A percentile compares a stretch with the other conserved stretches of the same genome.
These are phyloP conservation scores for Ruditapes philippinarum DNA, from an alignment of 1,140 invertebrate species.

Conservation along the genomic window DNA sequence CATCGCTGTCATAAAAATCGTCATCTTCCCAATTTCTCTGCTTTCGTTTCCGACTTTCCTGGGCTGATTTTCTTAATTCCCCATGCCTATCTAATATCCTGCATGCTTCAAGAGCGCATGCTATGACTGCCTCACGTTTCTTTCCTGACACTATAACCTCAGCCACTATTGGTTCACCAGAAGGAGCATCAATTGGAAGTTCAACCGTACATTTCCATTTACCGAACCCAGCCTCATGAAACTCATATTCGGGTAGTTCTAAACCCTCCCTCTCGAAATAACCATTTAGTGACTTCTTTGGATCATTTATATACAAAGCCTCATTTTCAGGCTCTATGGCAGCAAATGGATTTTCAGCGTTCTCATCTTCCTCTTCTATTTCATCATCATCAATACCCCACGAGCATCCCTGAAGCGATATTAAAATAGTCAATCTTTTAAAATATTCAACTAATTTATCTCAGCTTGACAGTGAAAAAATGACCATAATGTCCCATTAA, in stretches of 20 bases:
- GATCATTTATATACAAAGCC: conserved; percentile 96
- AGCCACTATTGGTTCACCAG: conserved; percentile 92
- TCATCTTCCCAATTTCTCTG: conserved; percentile 91
- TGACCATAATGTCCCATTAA: too few species aligned
- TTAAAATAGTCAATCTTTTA: too few species aligned
- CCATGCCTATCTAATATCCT: conserved; percentile 95
- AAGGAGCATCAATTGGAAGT: conserved; percentile 93
- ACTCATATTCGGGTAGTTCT: conserved; percentile 85
- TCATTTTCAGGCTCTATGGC: conserved; percentile 88
- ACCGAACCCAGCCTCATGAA: conserved; percentile 80
- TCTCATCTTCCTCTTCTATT: conserved; percentile 94
- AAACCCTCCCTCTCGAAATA: conserved; percentile 98
- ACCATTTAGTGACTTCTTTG: conserved; percentile 97
- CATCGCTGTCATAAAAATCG: conserved; percentile 98
- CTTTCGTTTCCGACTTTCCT: conserved; percentile 87
- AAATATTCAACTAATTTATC: too few species aligned
- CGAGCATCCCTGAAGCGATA: conserved; percentile 91
- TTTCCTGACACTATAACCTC: conserved; percentile 96
- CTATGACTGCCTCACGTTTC: conserved; percentile 97
- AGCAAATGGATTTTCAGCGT: conserved; percentile 79
- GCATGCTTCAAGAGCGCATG: conserved; percentile 98
- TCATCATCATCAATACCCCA: conserved; percentile 96
- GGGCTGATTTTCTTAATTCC: conserved; percentile 92
- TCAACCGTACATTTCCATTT: conserved; percentile 84
- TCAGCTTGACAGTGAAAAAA: too few species aligned